Conservation (phyloP, 2,797 vertebrate species). For the Toxotes lorentzi region DNA sequence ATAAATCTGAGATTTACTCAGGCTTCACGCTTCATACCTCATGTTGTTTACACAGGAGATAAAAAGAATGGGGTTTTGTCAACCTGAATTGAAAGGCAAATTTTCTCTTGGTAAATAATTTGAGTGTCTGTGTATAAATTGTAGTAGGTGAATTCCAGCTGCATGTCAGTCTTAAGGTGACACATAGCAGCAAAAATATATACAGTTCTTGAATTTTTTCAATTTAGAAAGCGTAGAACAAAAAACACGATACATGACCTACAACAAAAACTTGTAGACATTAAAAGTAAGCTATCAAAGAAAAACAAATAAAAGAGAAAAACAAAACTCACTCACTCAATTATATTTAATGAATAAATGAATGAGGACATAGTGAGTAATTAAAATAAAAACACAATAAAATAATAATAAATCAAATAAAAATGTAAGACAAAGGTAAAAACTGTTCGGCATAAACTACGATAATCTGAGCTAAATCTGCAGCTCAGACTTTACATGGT, state of each 20-base stretch:
- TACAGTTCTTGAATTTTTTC: background rate
- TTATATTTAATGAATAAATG: background rate
- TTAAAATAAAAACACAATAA: background rate
- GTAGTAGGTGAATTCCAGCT: constrained; percentile 2
- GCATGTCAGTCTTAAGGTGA: background rate
- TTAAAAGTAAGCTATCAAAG: too few relatives aligned
- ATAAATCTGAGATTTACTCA: constrained; percentile 53
- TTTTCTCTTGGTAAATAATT: constrained; percentile 39
- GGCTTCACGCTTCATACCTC: constrained; percentile 45
- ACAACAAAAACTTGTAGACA: too few relatives aligned
- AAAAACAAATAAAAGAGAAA: too few relatives aligned
- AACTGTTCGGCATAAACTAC: too few relatives aligned
- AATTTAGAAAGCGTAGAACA: background rate
- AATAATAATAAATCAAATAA: background rate
- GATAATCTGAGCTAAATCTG: too few relatives aligned
- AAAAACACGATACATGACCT: too few relatives aligned
- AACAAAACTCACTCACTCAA: too few relatives aligned
- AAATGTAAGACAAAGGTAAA: background rate
- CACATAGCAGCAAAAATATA: background rate
- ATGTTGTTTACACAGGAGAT: constrained; percentile 53
- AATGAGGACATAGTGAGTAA: background rate
- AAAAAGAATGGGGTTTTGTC: constrained; percentile 7
- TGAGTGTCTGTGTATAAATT: constrained; percentile 1
- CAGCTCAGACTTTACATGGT: background rate
- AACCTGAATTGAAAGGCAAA: constrained; percentile 21